phyloP scores from a whole-genome alignment of 2,888 invertebrate species.

The Agrenia bidenticulata region DNA sequence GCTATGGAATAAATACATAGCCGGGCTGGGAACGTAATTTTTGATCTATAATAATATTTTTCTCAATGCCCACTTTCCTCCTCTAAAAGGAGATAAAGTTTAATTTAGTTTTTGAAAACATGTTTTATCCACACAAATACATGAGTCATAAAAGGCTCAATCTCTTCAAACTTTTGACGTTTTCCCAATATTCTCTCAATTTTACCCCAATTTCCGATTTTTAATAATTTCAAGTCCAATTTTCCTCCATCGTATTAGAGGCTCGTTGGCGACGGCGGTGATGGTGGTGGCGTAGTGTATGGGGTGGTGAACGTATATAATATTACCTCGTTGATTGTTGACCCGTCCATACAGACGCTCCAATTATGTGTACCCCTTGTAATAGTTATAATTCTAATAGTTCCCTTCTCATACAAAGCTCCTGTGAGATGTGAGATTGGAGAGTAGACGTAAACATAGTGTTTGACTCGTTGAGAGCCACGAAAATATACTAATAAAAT shows the following conservation, averaged over 20 bases:
- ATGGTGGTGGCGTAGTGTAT: neutral
- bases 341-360: conserved; percentile 4
- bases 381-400: neutral
- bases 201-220: conserved; percentile 28
- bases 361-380: neutral
- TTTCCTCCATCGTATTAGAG: conserved; percentile 10
- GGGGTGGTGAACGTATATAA: neutral
- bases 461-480: conserved; percentile 1
- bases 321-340: neutral
- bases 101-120: no score
- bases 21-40: no score
- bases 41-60: no score
- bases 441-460: conserved; percentile 10
- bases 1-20: no score
- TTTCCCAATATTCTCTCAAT: conserved; percentile 19
- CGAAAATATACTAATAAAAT: conserved; percentile 20
- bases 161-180: neutral
- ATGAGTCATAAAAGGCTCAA: no score
- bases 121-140: no score
- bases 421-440: neutral
- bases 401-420: neutral
- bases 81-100: no score
- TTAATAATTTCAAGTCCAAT: conserved; percentile 27
- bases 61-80: no score
- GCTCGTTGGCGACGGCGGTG: neutral